Evolutionary conservation across 1,140 invertebrate species (phyloP), one percentile per base, ranked within the genome.

Genomic region (Neodiprion fabricii): DNA sequence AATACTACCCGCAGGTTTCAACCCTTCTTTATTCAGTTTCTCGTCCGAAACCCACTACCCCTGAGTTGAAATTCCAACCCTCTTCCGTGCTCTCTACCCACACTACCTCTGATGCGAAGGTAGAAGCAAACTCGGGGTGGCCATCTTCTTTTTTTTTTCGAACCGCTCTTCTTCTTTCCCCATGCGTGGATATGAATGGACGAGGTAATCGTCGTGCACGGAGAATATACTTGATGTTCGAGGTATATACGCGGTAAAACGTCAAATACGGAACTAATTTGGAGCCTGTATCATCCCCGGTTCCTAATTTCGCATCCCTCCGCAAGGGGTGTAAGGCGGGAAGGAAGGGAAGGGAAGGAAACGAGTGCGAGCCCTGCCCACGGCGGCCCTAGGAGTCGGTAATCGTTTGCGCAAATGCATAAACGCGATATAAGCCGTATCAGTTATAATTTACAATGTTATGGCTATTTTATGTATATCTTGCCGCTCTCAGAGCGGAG

Each of bases 381-480:
- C n/a, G 3, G 11, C 53, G n/a, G 53, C 77, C 79, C 77, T 75
- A 78, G 74, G 76, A 75, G 71, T 78, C 72, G 72, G 78, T 82
- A 79, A 83, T 81, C 77, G 77, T 75, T 74, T 74, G 78, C 70
- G 81, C 73, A 75, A 73, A 75, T 77, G 76, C 74, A 76, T 74
- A 72, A 67, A 48, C 78, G 78, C 82, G 82, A 85, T 84, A 84
- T 88, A 88, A 87, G 86, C 86, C 86, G 84, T 87, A 89, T 87
- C 87, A 87, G 86, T 87, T 87, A 87, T 88, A 89, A 89, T 89
- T 89, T 89, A 87, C 85, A 88, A 87, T 85, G 87, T 89, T 89
- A 89, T 88, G 87, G 87, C 87, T 83, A 87, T 88, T 88, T 88
- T 89, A 89, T 89, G 87, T 89, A 89, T 88, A 89, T 89, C 86